Percentiles rank a stretch among this genome's conserved stretches.
phyloP scores from a whole-genome alignment of 1,140 invertebrate genomes.

The Ylistrum balloti region DNA sequence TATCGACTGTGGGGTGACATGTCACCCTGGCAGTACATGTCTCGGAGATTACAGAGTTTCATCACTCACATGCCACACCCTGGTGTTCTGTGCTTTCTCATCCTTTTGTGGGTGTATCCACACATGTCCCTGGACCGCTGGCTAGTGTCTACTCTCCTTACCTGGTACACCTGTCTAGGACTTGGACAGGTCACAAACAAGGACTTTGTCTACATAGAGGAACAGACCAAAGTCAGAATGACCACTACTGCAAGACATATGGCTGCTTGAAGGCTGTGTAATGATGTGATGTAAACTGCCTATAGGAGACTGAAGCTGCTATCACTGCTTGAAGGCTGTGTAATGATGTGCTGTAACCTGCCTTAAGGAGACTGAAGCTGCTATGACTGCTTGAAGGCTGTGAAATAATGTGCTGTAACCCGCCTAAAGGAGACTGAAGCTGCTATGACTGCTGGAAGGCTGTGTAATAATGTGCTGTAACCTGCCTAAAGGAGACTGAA shows the following conservation, averaged over 20 bases:
- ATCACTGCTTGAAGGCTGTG: no score
- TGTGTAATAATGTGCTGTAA: no score
- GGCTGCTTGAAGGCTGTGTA: not conserved
- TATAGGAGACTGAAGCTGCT: no score
- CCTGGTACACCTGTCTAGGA: slow-evolving; percentile 50
- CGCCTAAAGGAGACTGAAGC: no score
- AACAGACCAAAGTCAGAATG: slow-evolving; percentile 1
- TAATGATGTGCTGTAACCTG: no score
- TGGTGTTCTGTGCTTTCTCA: slow-evolving; percentile 55
- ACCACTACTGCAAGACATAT: not conserved
- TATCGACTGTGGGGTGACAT: not conserved
- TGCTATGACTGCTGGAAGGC: no score
- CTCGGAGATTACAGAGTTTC: slow-evolving; percentile 41
- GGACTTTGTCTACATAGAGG: not conserved
- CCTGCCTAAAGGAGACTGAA: no score
- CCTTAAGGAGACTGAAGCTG: no score
- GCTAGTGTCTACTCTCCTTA: slow-evolving; percentile 59
- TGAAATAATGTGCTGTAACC: no score
- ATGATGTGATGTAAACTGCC: not conserved
- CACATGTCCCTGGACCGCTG: slow-evolving; percentile 67
- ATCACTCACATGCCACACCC: slow-evolving; percentile 64
- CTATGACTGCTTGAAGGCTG: no score
- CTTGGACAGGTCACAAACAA: not conserved
- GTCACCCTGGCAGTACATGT: slow-evolving; percentile 30
- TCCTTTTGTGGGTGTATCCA: slow-evolving; percentile 67